These are phyloP conservation scores for Druceiella hillmani DNA, from an alignment of 2,888 invertebrate genomes.

Conservation along the genomic window DNA sequence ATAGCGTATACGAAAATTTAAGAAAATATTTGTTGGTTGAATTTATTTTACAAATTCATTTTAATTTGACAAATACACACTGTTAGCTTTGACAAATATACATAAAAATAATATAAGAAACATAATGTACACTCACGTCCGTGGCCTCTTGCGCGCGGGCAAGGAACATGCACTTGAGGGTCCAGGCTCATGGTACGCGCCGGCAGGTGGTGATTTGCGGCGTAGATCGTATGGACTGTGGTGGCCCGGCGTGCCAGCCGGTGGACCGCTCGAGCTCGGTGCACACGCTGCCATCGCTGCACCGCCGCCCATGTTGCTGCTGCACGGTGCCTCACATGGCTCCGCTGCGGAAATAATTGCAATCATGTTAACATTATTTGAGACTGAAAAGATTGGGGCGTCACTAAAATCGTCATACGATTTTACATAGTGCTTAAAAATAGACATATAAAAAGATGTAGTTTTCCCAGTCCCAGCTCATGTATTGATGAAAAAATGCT, in stretches of 20 bases:
- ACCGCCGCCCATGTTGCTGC: conserved; percentile 50
- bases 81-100: no score
- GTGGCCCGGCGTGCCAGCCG: conserved; percentile 70
- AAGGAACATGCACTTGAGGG: conserved; percentile 60
- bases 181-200: conserved; percentile 64
- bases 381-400: conserved; percentile 34
- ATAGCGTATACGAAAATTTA: no score
- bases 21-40: no score
- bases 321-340: conserved; percentile 45
- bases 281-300: conserved; percentile 30
- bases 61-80: no score
- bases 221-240: conserved; percentile 88
- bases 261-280: conserved; percentile 49
- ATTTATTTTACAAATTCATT: no score
- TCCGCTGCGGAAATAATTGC: conserved; percentile 34
- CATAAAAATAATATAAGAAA: no score
- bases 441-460: no score
- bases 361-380: conserved; percentile 20
- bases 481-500: no score
- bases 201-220: conserved; percentile 72
- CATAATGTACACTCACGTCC: conserved; percentile 46
- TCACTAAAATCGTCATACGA: no score
- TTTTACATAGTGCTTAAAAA: no score
- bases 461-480: no score
- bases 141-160: conserved; percentile 80